These are phyloP conservation scores for Onthophagus taurus DNA, from an alignment of 1,140 invertebrate genomes.

Conservation along the genomic window DNA sequence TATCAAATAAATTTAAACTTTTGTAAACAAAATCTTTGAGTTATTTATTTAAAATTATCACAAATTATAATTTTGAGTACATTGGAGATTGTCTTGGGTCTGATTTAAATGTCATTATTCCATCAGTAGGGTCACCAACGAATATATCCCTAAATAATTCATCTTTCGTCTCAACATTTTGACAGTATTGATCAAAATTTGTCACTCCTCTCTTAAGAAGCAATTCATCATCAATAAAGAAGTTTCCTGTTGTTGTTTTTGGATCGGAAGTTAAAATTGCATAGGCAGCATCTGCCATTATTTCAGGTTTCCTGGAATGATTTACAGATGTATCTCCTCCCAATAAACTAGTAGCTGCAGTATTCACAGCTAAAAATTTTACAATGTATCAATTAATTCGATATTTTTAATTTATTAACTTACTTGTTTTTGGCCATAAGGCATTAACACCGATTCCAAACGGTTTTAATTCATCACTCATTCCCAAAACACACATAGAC, in stretches of 20 bases:
- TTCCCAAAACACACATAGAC: conserved; percentile 97
- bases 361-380: conserved; percentile 78
- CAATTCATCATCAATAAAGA: conserved; percentile 90
- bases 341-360: conserved; percentile 96
- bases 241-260: conserved; percentile 76
- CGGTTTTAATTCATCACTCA: conserved; percentile 83
- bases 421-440: conserved; percentile 87
- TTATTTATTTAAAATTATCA: too few relatives aligned
- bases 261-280: conserved; percentile 73
- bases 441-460: conserved; percentile 90
- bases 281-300: conserved; percentile 94
- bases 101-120: too few relatives aligned
- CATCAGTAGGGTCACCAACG: conserved; percentile 49
- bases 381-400: too few relatives aligned
- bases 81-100: too few relatives aligned
- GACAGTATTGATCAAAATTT: conserved; percentile 80
- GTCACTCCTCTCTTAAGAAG: conserved; percentile 69
- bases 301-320: conserved; percentile 75
- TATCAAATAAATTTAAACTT: too few relatives aligned
- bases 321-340: conserved; percentile 50
- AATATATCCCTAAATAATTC: conserved; percentile 87
- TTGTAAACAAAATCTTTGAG: too few relatives aligned
- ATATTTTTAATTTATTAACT: too few relatives aligned
- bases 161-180: conserved; percentile 57
- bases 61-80: too few relatives aligned